A percentile compares a stretch with the other conserved stretches of the same genome.
Conservation (phyloP, 1,140 invertebrate genomes). For the Heterodera carotae region DNA sequence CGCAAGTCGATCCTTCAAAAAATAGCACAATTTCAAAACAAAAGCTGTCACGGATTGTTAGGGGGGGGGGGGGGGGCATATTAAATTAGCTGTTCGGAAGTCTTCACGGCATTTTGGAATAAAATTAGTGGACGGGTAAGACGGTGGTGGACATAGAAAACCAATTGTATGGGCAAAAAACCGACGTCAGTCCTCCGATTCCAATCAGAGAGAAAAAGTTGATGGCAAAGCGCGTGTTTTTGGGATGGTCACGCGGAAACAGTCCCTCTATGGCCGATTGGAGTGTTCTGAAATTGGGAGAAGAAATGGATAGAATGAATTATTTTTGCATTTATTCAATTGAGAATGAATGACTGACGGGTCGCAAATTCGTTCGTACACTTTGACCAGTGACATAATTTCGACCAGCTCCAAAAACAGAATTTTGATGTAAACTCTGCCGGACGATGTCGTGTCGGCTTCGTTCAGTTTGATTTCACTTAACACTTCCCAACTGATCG, state of each 20-base stretch:
- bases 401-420: constrained; percentile 92
- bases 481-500: constrained; percentile 83
- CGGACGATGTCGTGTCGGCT: constrained; percentile 94
- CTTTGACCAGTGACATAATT: constrained; percentile 87
- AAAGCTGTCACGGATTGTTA: too few species aligned
- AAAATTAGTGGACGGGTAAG: too few species aligned
- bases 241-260: constrained; percentile 91
- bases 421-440: constrained; percentile 95
- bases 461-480: constrained; percentile 87
- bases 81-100: too few species aligned
- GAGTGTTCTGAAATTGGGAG: constrained; percentile 74
- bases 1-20: constrained; percentile 42
- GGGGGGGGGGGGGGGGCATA: too few species aligned
- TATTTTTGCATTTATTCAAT: constrained; percentile 8
- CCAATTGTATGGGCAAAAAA: too few species aligned
- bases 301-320: neutral
- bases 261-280: constrained; percentile 84
- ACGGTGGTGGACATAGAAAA: too few species aligned
- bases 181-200: constrained; percentile 83
- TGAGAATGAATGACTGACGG: constrained; percentile 68
- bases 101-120: too few species aligned
- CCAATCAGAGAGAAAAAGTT: constrained; percentile 99
- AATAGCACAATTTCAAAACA: constrained; percentile 21
- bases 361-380: constrained; percentile 87
- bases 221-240: constrained; percentile 95